Conservation (phyloP, 1,140 invertebrate species). For the Orchesella cincta region DNA sequence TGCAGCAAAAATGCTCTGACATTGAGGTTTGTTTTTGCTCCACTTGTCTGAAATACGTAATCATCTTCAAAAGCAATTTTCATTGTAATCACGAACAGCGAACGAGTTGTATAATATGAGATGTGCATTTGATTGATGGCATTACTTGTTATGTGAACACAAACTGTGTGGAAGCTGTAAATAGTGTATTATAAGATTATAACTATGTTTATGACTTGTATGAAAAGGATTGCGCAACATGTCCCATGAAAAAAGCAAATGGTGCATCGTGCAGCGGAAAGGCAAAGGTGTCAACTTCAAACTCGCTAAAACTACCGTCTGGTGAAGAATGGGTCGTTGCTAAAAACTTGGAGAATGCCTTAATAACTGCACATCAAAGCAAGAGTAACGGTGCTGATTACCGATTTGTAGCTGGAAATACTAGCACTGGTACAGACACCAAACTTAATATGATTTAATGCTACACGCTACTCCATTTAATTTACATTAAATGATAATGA, state of each 20-base stretch:
- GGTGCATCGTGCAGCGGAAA: background rate
- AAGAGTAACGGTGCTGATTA: conserved; percentile 54
- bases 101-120: too few species aligned
- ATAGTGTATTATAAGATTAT: too few species aligned
- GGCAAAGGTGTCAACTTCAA: background rate
- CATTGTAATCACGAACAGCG: too few species aligned
- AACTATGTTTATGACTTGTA: too few species aligned
- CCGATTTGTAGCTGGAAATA: conserved; percentile 69
- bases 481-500: conserved; percentile 8
- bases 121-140: too few species aligned
- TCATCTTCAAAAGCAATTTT: too few species aligned
- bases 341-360: conserved; percentile 3
- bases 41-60: too few species aligned
- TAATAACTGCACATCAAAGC: background rate
- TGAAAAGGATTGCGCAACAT: conserved; percentile 23
- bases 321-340: conserved; percentile 29
- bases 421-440: conserved; percentile 63
- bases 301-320: background rate
- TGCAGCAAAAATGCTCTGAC: conserved; percentile 52
- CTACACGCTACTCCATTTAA: background rate
- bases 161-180: too few species aligned
- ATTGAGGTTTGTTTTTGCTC: conserved; percentile 36
- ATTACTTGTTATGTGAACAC: too few species aligned
- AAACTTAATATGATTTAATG: too few species aligned
- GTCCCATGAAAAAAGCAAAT: background rate